Evolutionary conservation across 2,113 vertebrate genomes (phyloP).

Genomic region (Phaethon lepturus): DNA sequence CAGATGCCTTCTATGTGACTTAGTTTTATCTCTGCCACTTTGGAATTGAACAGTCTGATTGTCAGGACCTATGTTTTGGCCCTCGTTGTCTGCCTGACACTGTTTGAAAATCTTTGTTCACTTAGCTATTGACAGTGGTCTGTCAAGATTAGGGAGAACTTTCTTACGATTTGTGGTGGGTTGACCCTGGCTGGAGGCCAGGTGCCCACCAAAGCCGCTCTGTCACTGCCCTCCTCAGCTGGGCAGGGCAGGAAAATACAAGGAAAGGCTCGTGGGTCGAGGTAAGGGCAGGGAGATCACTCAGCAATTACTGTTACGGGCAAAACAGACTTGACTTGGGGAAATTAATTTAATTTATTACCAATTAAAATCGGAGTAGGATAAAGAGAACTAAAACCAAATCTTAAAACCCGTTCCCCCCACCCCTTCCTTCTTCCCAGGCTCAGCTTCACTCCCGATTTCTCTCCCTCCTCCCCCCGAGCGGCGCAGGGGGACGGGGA

Average conservation of each 20-base stretch:
- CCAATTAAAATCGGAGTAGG: not conserved
- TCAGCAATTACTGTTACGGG: fast-evolving
- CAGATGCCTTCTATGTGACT: not conserved
- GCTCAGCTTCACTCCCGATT: not conserved
- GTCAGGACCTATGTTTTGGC: not conserved
- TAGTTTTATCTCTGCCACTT: not conserved
- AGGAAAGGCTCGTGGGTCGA: fast-evolving
- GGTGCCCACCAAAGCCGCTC: not conserved
- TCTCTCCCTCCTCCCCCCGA: fast-evolving
- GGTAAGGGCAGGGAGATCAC: not conserved
- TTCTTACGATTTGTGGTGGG: not conserved
- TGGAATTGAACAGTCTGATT: not conserved
- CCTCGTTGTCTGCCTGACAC: not conserved
- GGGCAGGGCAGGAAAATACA: not conserved
- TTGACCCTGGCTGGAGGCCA: not conserved
- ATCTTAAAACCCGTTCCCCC: not conserved
- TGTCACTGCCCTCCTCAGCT: not conserved
- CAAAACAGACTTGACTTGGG: fast-evolving
- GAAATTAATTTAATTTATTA: not conserved
- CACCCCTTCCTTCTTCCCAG: not conserved
- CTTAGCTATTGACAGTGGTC: not conserved
- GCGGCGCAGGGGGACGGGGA: fast-evolving
- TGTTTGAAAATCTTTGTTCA: not conserved
- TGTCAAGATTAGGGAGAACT: not conserved
- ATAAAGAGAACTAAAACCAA: not conserved